Conservation (phyloP, 2,113 vertebrate genomes). For the Sitta europaea region DNA sequence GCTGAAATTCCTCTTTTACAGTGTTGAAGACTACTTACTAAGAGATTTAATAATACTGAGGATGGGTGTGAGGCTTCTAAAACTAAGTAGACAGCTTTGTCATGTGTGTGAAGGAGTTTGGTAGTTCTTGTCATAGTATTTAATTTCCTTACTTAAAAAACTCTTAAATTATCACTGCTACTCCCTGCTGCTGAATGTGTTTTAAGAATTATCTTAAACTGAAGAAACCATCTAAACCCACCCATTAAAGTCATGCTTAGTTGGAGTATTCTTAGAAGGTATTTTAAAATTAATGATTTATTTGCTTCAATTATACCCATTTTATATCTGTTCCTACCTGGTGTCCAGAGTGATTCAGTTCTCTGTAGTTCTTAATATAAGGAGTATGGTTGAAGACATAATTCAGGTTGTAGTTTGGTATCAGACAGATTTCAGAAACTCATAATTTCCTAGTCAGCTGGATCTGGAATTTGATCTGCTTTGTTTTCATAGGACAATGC, state of each 20-base stretch:
- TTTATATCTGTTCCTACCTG: background rate
- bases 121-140: background rate
- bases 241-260: background rate
- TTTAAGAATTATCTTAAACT: background rate
- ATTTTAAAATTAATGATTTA: background rate
- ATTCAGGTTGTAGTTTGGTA: background rate
- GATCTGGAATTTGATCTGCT: background rate
- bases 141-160: background rate
- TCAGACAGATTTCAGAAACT: background rate
- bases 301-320: background rate
- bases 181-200: background rate
- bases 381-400: background rate
- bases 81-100: background rate
- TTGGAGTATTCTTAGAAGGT: background rate
- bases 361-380: background rate
- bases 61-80: background rate
- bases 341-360: background rate
- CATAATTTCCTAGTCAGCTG: background rate
- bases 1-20: fast-evolving
- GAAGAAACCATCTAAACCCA: background rate
- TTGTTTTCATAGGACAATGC: background rate
- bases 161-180: background rate
- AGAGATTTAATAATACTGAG: background rate
- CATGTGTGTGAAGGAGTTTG: background rate
- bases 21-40: background rate